Percentiles rank a stretch among this genome's conserved stretches.
These are phyloP conservation scores for Globodera rostochiensis DNA, from an alignment of 1,140 invertebrate species.

Conservation along the genomic window DNA sequence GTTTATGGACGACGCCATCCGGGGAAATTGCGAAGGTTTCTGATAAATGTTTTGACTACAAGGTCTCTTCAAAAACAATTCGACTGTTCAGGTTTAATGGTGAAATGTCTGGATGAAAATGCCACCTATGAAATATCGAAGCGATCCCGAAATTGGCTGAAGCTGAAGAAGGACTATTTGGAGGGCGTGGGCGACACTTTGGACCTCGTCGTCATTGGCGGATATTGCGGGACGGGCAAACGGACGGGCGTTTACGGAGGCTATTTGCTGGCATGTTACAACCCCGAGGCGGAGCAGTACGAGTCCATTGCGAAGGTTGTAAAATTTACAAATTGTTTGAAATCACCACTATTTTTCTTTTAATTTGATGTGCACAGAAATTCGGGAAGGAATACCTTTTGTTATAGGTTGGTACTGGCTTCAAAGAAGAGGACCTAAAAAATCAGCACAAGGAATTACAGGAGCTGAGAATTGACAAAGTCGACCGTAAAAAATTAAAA, in stretches of 20 bases:
- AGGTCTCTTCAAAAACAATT: background rate
- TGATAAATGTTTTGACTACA: background rate
- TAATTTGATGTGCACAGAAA: background rate
- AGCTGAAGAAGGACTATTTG: slow-evolving; percentile 94
- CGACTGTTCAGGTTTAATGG: slow-evolving; percentile 78
- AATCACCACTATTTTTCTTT: slow-evolving; percentile 17
- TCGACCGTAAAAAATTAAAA: background rate
- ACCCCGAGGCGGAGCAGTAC: slow-evolving; percentile 87
- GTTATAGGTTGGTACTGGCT: slow-evolving; percentile 90
- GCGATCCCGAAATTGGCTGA: slow-evolving; percentile 79
- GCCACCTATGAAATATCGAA: slow-evolving; percentile 98
- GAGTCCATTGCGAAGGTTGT: slow-evolving; percentile 85
- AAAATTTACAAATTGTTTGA: slow-evolving; percentile 5
- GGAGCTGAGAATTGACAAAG: slow-evolving; percentile 69
- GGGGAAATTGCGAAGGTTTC: slow-evolving; percentile 87
- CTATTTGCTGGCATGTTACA: slow-evolving; percentile 94
- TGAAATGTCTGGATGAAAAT: slow-evolving; percentile 88
- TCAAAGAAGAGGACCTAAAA: slow-evolving; percentile 86
- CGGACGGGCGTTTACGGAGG: slow-evolving; percentile 91
- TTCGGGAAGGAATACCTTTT: background rate
- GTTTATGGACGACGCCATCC: slow-evolving; percentile 92
- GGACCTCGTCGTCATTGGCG: slow-evolving; percentile 91
- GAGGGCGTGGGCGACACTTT: slow-evolving; percentile 90
- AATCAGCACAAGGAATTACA: slow-evolving; percentile 78
- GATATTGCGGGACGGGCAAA: slow-evolving; percentile 89